These are phyloP conservation scores for Neosilurus mollespiculum DNA, from an alignment of 2,797 vertebrate species.

Conservation along the genomic window DNA sequence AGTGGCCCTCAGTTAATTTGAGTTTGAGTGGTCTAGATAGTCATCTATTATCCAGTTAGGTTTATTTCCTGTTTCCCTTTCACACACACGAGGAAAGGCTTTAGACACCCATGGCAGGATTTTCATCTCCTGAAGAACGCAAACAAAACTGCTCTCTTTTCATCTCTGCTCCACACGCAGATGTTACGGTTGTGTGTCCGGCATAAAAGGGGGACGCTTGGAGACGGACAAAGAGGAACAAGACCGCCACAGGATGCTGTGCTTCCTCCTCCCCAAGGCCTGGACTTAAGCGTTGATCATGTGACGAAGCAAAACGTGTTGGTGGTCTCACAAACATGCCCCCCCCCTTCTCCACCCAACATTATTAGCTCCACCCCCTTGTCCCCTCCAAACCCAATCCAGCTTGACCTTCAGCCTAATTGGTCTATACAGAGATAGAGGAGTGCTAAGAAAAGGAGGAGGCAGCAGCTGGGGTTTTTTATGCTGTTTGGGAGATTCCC, in stretches of 20 bases:
- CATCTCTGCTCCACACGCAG: slow-evolving; percentile 53
- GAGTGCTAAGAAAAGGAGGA: slow-evolving; percentile 47
- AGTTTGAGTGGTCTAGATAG: slow-evolving; percentile 58
- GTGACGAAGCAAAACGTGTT: slow-evolving; percentile 69
- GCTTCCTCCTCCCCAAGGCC: slow-evolving; percentile 59
- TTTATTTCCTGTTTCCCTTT: slow-evolving; percentile 37
- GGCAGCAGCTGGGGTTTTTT: slow-evolving; percentile 50
- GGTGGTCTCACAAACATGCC: slow-evolving; percentile 70
- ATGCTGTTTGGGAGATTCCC: slow-evolving; percentile 63
- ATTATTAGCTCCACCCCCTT: slow-evolving; percentile 49
- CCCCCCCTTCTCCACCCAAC: slow-evolving; percentile 31
- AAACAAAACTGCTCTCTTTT: slow-evolving; percentile 45
- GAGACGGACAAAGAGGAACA: slow-evolving; percentile 52
- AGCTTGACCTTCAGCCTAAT: slow-evolving; percentile 74
- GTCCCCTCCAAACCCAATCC: slow-evolving; percentile 61
- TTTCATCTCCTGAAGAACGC: slow-evolving; percentile 39
- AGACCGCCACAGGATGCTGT: slow-evolving; percentile 63
- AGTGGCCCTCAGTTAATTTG: no score
- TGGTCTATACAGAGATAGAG: slow-evolving; percentile 67
- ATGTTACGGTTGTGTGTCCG: slow-evolving; percentile 23
- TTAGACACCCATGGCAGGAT: slow-evolving; percentile 26
- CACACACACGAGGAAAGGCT: slow-evolving; percentile 34
- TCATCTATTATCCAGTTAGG: slow-evolving; percentile 58
- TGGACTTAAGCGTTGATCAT: slow-evolving; percentile 64
- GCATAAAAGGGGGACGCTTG: slow-evolving; percentile 49